Conservation (phyloP, 2,888 invertebrate genomes). For the Drosophila paracracens region DNA sequence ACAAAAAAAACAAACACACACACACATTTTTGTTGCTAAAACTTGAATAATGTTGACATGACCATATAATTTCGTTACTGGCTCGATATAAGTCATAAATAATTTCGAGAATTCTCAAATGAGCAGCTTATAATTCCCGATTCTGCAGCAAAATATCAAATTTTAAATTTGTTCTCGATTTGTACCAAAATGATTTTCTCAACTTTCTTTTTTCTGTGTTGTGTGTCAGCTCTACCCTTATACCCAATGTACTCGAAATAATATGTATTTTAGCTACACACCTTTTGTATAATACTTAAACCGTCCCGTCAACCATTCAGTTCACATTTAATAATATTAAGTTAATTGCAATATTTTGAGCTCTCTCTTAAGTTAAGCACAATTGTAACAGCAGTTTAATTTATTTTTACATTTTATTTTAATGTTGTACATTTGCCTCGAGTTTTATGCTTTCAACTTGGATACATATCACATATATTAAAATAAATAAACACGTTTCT, state of each 20-base stretch:
- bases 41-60: not conserved
- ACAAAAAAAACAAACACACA: not conserved
- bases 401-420: constrained; percentile 48
- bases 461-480: constrained; percentile 64
- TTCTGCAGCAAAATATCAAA: constrained; percentile 19
- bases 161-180: constrained; percentile 15
- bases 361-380: constrained; percentile 19
- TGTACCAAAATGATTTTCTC: constrained; percentile 9
- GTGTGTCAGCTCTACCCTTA: constrained; percentile 30
- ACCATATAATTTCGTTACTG: not conserved
- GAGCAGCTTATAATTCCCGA: constrained; percentile 1
- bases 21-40: constrained; percentile 10
- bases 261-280: constrained; percentile 16
- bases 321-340: constrained; percentile 38
- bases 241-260: constrained; percentile 47
- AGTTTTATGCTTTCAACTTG: constrained; percentile 34
- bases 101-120: not conserved
- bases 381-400: constrained; percentile 37
- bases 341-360: constrained; percentile 40
- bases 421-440: constrained; percentile 47
- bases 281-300: constrained; percentile 59
- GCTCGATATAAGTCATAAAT: not conserved
- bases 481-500: constrained; percentile 64
- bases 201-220: constrained; percentile 29
- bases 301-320: constrained; percentile 48